A percentile compares a stretch with the other conserved stretches of the same genome.
phyloP scores from a whole-genome alignment of 2,888 invertebrate species.

The Chromoteleia sp. region DNA sequence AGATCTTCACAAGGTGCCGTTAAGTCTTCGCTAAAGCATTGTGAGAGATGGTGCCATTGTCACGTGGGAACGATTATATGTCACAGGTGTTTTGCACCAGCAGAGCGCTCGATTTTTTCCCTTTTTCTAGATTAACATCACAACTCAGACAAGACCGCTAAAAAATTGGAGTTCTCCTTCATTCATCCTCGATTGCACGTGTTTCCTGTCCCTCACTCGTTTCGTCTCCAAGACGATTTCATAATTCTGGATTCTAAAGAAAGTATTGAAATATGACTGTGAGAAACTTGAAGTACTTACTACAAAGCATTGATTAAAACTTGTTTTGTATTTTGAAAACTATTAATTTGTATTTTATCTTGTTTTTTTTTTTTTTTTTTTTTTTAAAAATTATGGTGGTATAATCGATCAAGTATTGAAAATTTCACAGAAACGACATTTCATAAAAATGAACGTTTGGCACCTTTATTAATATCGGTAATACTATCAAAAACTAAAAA shows the following conservation, averaged over 20 bases:
- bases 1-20: conserved; percentile 37
- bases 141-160: conserved; percentile 18
- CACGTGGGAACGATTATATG: conserved; percentile 57
- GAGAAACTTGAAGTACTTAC: no score
- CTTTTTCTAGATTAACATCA: conserved; percentile 30
- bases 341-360: neutral
- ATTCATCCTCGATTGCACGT: conserved; percentile 34
- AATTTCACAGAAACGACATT: neutral
- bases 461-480: conserved; percentile 27
- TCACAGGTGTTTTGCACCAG: conserved; percentile 58
- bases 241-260: no score
- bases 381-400: no score
- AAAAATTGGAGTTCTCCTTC: conserved; percentile 17
- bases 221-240: conserved; percentile 3
- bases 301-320: no score
- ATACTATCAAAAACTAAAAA: conserved; percentile 12
- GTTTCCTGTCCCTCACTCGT: conserved; percentile 49
- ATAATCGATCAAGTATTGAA: no score
- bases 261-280: no score
- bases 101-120: conserved; percentile 26
- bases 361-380: no score
- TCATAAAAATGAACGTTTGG: conserved; percentile 42
- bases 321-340: neutral
- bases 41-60: conserved; percentile 52
- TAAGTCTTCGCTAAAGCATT: conserved; percentile 23